Evolutionary conservation across 1,140 invertebrate species (phyloP).

Genomic region (Sycophila sp.): DNA sequence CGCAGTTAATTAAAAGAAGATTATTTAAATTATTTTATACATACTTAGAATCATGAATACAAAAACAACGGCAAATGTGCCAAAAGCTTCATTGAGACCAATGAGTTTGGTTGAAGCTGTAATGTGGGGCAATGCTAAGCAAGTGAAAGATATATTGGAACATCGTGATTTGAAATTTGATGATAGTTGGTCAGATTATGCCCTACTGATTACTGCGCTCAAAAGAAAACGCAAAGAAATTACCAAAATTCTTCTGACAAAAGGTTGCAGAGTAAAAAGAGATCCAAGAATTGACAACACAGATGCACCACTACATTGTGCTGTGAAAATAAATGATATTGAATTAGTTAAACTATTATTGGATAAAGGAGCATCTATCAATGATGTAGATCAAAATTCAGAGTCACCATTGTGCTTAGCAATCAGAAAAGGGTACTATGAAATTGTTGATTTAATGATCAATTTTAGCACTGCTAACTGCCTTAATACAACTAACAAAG

Average conservation of each 20-base stretch:
- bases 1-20: too few relatives aligned
- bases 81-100: too few relatives aligned
- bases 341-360: constrained; percentile 15
- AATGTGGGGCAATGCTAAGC: constrained; percentile 20
- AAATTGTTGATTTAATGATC: constrained; percentile 26
- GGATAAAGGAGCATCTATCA: not conserved
- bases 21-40: too few relatives aligned
- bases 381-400: constrained; percentile 14
- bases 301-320: constrained; percentile 32
- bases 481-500: not conserved
- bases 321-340: constrained; percentile 10
- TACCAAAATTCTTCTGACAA: constrained; percentile 18
- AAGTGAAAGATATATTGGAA: constrained; percentile 20
- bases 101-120: constrained; percentile 18
- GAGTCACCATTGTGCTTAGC: constrained; percentile 18
- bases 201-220: constrained; percentile 6
- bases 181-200: constrained; percentile 24
- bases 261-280: constrained; percentile 28
- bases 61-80: too few relatives aligned
- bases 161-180: constrained; percentile 1
- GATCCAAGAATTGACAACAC: not conserved
- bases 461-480: not conserved
- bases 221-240: constrained; percentile 23
- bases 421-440: constrained; percentile 4
- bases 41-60: too few relatives aligned